Conservation (phyloP, 2,888 invertebrate species). For the Drosophila nigricruria region DNA sequence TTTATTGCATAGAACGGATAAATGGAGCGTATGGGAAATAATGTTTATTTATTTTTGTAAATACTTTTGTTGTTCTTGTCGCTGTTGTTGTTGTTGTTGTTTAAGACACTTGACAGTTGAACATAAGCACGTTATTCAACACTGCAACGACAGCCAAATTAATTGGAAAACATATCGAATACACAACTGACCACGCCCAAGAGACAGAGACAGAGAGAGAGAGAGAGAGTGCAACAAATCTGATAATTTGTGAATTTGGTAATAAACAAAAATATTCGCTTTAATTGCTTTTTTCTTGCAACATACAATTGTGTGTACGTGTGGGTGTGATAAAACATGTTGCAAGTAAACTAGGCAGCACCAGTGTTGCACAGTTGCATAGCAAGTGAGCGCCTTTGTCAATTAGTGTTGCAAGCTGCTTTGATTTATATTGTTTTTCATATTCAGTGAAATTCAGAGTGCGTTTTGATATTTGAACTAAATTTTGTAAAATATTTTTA, state of each 20-base stretch:
- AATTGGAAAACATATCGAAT: constrained; percentile 62
- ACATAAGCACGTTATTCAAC: constrained; percentile 43
- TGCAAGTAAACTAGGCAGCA: constrained; percentile 5
- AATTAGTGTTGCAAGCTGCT: neutral
- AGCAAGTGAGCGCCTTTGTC: neutral
- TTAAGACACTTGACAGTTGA: constrained; percentile 42
- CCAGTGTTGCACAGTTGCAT: constrained; percentile 3
- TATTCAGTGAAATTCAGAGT: neutral
- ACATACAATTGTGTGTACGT: constrained; percentile 56
- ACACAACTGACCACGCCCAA: neutral
- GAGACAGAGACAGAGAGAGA: neutral
- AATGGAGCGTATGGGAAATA: constrained; percentile 18
- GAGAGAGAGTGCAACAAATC: constrained; percentile 20
- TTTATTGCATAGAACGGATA: constrained; percentile 55
- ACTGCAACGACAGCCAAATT: constrained; percentile 53
- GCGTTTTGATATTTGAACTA: neutral
- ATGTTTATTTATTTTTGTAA: constrained; percentile 28
- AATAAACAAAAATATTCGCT: constrained; percentile 51
- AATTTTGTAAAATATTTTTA: neutral
- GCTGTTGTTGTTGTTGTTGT: constrained; percentile 9
- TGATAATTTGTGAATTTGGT: constrained; percentile 57
- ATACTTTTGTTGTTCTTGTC: constrained; percentile 1
- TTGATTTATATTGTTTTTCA: neutral
- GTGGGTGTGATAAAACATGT: constrained; percentile 62
- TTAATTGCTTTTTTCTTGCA: constrained; percentile 77